A percentile compares a stretch with the other conserved stretches of the same genome.
These are phyloP conservation scores for Anableps anableps DNA, from an alignment of 2,797 vertebrate genomes.

Conservation along the genomic window DNA sequence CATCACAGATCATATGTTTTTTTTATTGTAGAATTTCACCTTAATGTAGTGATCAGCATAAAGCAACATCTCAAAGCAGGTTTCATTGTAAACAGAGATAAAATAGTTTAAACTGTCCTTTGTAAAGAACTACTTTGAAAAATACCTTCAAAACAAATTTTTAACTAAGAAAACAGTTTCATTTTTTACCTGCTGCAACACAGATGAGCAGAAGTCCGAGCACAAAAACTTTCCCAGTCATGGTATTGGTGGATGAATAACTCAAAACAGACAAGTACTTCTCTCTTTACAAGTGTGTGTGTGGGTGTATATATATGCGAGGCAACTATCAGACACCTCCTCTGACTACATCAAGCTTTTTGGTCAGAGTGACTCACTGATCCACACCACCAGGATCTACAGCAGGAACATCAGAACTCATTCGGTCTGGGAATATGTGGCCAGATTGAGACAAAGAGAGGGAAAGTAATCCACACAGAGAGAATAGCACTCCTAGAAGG, in stretches of 20 bases:
- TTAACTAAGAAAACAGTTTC: background rate
- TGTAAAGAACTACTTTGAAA: background rate
- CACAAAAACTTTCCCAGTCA: conserved; percentile 61
- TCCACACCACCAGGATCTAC: background rate
- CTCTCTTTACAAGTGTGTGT: conserved; percentile 1
- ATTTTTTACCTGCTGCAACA: conserved; percentile 64
- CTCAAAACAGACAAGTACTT: conserved; percentile 15
- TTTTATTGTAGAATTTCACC: background rate
- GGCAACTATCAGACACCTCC: background rate
- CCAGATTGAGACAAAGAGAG: too few relatives aligned
- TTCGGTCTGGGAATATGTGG: too few relatives aligned
- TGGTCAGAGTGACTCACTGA: background rate
- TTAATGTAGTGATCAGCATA: background rate
- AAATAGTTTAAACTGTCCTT: background rate
- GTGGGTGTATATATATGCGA: too few relatives aligned
- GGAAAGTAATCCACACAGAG: too few relatives aligned
- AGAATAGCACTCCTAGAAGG: too few relatives aligned
- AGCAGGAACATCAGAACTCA: background rate
- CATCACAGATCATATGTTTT: background rate
- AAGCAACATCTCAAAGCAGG: background rate
- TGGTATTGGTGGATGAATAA: conserved; percentile 56
- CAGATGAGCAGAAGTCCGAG: conserved; percentile 70
- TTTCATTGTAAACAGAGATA: background rate
- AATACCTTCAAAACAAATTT: background rate
- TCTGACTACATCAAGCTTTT: background rate